Evolutionary conservation across 1,140 invertebrate genomes (phyloP).

Genomic region (Oryctes rhinoceros): DNA sequence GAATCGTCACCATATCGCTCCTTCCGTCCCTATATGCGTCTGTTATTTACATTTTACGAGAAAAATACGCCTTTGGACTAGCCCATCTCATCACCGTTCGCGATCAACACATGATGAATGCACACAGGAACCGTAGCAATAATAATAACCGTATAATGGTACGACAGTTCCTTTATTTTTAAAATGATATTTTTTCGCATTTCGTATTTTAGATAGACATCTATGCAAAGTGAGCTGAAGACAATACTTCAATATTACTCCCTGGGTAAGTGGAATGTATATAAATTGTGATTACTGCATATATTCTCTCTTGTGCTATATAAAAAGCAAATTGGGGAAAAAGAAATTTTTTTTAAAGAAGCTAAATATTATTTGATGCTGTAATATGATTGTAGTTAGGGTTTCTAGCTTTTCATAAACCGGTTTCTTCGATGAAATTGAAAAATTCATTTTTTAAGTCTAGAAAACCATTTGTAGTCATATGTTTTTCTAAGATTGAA

Average conservation of each 20-base stretch:
- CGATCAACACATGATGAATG: slow-evolving; percentile 21
- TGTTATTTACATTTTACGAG: slow-evolving; percentile 19
- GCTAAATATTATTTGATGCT: too few relatives aligned
- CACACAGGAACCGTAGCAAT: neutral
- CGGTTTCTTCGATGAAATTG: too few relatives aligned
- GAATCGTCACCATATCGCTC: slow-evolving; percentile 33
- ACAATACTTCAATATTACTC: neutral
- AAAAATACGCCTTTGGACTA: slow-evolving; percentile 1
- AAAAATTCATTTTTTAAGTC: too few relatives aligned
- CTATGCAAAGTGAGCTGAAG: neutral
- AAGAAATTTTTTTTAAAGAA: neutral
- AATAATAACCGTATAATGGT: slow-evolving; percentile 25
- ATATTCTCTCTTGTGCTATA: neutral
- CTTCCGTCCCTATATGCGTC: slow-evolving; percentile 2
- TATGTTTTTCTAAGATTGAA: too few relatives aligned
- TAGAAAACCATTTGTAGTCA: too few relatives aligned
- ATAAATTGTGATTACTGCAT: neutral
- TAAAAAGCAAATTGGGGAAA: neutral
- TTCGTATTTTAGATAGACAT: slow-evolving; percentile 13
- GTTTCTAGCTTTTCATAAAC: too few relatives aligned
- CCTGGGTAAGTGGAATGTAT: neutral
- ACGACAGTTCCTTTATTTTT: neutral
- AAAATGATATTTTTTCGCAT: neutral
- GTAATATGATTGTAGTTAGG: too few relatives aligned
- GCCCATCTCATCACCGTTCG: slow-evolving; percentile 11